phyloP scores from a whole-genome alignment of 1,140 invertebrate species.

The Hypothenemus hampei region DNA sequence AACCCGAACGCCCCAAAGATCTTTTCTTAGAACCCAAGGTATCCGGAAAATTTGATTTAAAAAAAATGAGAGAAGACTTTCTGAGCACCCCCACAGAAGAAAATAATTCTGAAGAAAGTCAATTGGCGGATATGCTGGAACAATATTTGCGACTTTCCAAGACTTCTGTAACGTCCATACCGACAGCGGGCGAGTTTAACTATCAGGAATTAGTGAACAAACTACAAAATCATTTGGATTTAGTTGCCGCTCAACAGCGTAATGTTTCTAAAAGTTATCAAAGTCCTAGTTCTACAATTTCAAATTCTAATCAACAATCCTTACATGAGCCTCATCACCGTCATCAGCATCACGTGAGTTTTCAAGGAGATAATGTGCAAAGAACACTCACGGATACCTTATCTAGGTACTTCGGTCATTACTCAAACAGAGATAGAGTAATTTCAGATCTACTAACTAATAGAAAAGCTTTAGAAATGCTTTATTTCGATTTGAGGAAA shows the following conservation, averaged over 20 bases:
- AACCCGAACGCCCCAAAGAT: slow-evolving; percentile 47
- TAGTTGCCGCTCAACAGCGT: slow-evolving; percentile 42
- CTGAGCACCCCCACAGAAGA: slow-evolving; percentile 44
- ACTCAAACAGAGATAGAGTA: slow-evolving; percentile 59
- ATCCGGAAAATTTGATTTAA: slow-evolving; percentile 60
- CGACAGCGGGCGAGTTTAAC: slow-evolving; percentile 49
- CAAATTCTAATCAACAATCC: slow-evolving; percentile 5
- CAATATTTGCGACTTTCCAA: slow-evolving; percentile 53
- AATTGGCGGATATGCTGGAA: slow-evolving; percentile 60
- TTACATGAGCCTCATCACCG: slow-evolving; percentile 11
- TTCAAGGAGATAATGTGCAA: slow-evolving; percentile 55
- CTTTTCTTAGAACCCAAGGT: slow-evolving; percentile 51
- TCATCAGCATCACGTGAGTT: slow-evolving; percentile 37
- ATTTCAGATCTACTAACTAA: slow-evolving; percentile 67
- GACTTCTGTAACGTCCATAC: slow-evolving; percentile 43
- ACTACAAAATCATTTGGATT: slow-evolving; percentile 57
- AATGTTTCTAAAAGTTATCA: background rate
- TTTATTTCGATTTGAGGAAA: slow-evolving; percentile 67
- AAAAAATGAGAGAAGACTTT: slow-evolving; percentile 62
- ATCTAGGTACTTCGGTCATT: slow-evolving; percentile 60
- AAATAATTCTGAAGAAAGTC: slow-evolving; percentile 46
- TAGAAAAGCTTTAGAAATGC: slow-evolving; percentile 62
- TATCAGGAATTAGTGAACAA: slow-evolving; percentile 61
- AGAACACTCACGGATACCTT: slow-evolving; percentile 60
- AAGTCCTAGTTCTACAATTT: slow-evolving; percentile 23